Evolutionary conservation across 1,140 invertebrate genomes (phyloP).

Genomic region (Elymnias hypermnestra): DNA sequence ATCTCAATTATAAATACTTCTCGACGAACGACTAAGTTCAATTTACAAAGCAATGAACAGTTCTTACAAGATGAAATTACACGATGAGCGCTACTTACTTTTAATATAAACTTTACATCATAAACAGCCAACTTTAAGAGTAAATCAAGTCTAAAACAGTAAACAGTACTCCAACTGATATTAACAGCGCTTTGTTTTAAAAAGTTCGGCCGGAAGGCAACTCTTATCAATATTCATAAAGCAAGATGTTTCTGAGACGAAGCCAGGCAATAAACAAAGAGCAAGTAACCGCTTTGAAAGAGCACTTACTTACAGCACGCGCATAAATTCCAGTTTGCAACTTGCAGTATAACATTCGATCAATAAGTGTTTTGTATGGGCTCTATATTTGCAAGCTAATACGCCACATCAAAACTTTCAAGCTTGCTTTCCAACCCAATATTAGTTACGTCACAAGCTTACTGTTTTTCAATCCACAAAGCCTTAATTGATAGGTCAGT

Average conservation of each 20-base stretch:
- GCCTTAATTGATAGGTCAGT: neutral
- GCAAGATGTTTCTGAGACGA: constrained; percentile 55
- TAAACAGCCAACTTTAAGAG: constrained; percentile 16
- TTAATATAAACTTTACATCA: constrained; percentile 16
- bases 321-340: constrained; percentile 73
- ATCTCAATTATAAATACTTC: too few species aligned
- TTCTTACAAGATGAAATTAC: constrained; percentile 4
- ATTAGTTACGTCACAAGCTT: constrained; percentile 48
- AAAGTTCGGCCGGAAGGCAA: constrained; percentile 53
- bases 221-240: constrained; percentile 71
- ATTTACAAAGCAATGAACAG: too few species aligned
- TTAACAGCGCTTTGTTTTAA: constrained; percentile 55
- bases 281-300: constrained; percentile 51
- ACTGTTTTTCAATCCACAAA: neutral
- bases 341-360: constrained; percentile 69
- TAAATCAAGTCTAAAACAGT: constrained; percentile 21
- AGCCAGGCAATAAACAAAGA: constrained; percentile 66
- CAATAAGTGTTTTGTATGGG: constrained; percentile 72
- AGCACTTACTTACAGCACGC: constrained; percentile 56
- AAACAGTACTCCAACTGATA: constrained; percentile 36
- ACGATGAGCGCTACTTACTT: constrained; percentile 7
- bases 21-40: too few species aligned
- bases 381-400: constrained; percentile 72
- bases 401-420: constrained; percentile 62
- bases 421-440: constrained; percentile 49